These are phyloP conservation scores for Narcine bancroftii DNA, from an alignment of 2,113 vertebrate species.

Conservation along the genomic window DNA sequence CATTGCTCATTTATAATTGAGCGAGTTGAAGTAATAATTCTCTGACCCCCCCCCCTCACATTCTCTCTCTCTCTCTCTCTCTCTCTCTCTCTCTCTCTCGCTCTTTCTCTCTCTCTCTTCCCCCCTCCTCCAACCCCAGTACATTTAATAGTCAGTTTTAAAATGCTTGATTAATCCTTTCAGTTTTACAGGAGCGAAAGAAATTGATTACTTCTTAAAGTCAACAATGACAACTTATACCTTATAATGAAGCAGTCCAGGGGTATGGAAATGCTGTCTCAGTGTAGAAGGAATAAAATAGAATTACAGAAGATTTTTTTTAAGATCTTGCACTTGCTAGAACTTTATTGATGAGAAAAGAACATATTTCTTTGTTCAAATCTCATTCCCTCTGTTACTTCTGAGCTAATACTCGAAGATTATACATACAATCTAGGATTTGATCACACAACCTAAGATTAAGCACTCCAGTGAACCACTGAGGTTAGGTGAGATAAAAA, in stretches of 20 bases:
- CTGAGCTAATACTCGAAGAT: background rate
- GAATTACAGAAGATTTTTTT: background rate
- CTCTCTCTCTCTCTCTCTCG: too few species aligned
- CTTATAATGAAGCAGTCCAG: background rate
- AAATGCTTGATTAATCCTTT: background rate
- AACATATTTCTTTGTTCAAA: background rate
- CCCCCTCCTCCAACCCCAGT: too few species aligned
- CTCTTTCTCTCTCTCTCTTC: too few species aligned
- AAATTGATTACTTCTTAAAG: background rate
- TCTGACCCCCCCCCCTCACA: too few species aligned
- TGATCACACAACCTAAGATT: background rate
- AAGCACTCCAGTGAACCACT: background rate
- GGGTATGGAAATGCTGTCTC: background rate
- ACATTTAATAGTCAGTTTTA: too few species aligned
- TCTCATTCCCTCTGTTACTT: background rate
- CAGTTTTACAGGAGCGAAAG: background rate
- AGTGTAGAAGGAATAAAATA: background rate
- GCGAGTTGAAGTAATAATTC: background rate
- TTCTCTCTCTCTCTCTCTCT: too few species aligned
- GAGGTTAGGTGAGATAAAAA: too few species aligned
- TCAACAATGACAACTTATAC: background rate
- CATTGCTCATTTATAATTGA: background rate
- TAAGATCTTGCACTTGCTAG: background rate
- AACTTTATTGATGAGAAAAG: background rate
- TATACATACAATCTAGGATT: background rate